phyloP scores from a whole-genome alignment of 1,140 invertebrate species.

The Hypothenemus hampei region DNA sequence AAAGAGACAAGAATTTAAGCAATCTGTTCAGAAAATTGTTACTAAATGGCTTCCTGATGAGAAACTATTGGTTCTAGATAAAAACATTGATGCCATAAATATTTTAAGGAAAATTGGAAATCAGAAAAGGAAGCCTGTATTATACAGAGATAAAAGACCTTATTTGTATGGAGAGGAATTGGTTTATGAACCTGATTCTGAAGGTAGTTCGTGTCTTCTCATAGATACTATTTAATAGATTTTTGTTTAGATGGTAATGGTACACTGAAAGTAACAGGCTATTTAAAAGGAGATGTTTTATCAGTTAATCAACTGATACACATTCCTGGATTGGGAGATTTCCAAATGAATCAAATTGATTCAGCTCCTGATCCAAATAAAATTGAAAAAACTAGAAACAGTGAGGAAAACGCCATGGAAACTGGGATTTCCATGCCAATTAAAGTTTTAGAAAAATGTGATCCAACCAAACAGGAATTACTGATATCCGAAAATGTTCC shows the following conservation, averaged over 20 bases:
- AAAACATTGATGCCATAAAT: constrained; percentile 69
- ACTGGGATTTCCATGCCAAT: too few relatives aligned
- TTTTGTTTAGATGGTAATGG: constrained; percentile 49
- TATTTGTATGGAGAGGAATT: constrained; percentile 77
- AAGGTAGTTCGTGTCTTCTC: constrained; percentile 43
- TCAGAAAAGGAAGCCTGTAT: constrained; percentile 71
- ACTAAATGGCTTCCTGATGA: constrained; percentile 76
- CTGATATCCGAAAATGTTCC: constrained; percentile 74
- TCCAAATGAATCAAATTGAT: constrained; percentile 82
- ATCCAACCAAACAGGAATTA: constrained; percentile 68
- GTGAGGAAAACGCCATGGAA: constrained; percentile 14
- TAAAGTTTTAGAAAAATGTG: constrained; percentile 58
- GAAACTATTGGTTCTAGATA: constrained; percentile 75
- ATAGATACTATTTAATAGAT: constrained; percentile 3
- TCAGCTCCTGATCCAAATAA: constrained; percentile 69
- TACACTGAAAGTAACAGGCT: constrained; percentile 80
- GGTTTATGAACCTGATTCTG: constrained; percentile 57
- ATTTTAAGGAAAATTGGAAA: constrained; percentile 72
- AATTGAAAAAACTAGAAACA: constrained; percentile 50
- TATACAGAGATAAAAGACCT: constrained; percentile 71
- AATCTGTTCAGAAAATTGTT: constrained; percentile 68
- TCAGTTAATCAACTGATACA: constrained; percentile 86
- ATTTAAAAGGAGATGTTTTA: constrained; percentile 71
- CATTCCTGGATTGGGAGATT: constrained; percentile 86
- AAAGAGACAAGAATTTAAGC: constrained; percentile 70